Conservation (phyloP, 2,888 invertebrate species). For the Octodonta nipae region DNA sequence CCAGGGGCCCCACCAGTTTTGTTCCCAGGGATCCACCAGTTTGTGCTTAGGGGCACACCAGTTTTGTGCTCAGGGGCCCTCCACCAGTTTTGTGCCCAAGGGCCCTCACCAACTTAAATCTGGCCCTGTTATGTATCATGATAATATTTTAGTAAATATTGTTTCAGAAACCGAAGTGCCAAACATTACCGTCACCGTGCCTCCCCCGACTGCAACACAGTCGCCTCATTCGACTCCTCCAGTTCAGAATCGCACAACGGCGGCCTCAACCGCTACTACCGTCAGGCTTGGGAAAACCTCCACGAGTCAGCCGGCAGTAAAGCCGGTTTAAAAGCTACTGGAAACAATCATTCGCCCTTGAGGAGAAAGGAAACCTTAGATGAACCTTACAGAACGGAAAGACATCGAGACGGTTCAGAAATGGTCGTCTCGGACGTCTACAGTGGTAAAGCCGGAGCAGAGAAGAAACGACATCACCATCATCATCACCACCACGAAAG, state of each 20-base stretch:
- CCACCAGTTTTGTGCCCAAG: too few relatives aligned
- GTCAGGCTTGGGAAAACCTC: slow-evolving; percentile 86
- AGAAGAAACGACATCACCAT: slow-evolving; percentile 48
- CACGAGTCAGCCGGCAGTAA: slow-evolving; percentile 65
- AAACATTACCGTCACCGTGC: slow-evolving; percentile 81
- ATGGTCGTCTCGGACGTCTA: slow-evolving; percentile 53
- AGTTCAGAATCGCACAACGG: slow-evolving; percentile 70
- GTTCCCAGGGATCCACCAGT: too few relatives aligned
- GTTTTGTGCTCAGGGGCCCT: too few relatives aligned
- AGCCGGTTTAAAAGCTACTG: slow-evolving; percentile 34
- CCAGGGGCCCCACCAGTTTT: too few relatives aligned
- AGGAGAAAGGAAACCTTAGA: slow-evolving; percentile 60
- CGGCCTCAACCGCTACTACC: slow-evolving; percentile 71
- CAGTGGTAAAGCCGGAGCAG: slow-evolving; percentile 36
- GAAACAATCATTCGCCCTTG: slow-evolving; percentile 44
- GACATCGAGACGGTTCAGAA: slow-evolving; percentile 55
- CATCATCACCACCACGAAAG: slow-evolving; percentile 71
- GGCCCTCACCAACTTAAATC: too few relatives aligned
- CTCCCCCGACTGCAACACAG: slow-evolving; percentile 81
- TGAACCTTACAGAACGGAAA: slow-evolving; percentile 42
- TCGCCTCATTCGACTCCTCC: slow-evolving; percentile 78
- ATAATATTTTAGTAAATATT: too few relatives aligned
- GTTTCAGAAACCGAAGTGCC: slow-evolving; percentile 59
- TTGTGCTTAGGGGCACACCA: too few relatives aligned
- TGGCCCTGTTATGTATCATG: too few relatives aligned